Percentiles rank a stretch among this genome's conserved stretches.
Conservation (phyloP, 2,113 vertebrate species). For the Sphyrna mokarran region DNA sequence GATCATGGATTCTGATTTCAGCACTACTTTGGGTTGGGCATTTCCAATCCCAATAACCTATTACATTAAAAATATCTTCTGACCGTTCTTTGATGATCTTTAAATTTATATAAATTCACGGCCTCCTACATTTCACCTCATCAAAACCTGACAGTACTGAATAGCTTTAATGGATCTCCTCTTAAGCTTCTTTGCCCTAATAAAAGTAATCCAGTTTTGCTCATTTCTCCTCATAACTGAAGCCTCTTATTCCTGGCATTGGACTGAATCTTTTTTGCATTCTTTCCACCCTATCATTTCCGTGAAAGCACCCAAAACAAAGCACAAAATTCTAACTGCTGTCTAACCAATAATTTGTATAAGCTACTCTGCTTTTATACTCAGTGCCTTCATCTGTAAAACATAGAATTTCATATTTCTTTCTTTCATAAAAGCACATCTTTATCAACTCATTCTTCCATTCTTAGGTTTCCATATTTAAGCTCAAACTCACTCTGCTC, state of each 20-base stretch:
- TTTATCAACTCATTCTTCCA: not conserved
- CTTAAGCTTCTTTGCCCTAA: no score
- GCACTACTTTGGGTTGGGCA: not conserved
- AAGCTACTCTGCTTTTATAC: no score
- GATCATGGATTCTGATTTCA: not conserved
- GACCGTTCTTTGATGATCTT: not conserved
- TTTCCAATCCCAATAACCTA: not conserved
- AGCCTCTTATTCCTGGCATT: no score
- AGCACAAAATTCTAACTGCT: no score
- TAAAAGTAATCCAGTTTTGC: no score
- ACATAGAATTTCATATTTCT: not conserved
- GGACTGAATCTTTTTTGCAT: no score
- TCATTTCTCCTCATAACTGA: no score
- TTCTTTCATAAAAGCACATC: not conserved
- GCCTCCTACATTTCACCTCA: not conserved
- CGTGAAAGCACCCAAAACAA: no score
- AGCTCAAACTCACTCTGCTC: not conserved
- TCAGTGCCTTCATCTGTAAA: not conserved
- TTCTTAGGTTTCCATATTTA: not conserved
- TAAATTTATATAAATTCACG: not conserved
- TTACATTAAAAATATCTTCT: not conserved
- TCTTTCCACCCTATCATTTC: no score
- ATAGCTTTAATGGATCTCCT: no score
- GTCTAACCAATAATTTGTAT: no score
- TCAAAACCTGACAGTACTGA: no score